Base-by-base conservation (phyloP, 2,113 vertebrate genomes). In the Rhizomys pruinosus region DNA sequence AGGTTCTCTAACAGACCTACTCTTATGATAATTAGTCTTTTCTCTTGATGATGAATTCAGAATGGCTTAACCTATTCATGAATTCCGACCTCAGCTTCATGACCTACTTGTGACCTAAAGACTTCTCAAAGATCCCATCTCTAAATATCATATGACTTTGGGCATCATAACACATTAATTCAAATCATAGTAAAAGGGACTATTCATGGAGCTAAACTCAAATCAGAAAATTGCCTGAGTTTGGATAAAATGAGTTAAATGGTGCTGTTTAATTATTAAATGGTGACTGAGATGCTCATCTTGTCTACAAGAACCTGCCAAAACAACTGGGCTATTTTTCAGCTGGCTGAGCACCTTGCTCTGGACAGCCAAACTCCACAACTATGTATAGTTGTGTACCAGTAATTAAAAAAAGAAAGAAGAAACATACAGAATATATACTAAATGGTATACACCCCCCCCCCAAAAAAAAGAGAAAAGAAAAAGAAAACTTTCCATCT, bases 211-310 rank as follows among this genome's bases (percentile, higher is more conserved):
- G 76, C 13, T 71, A 80, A 59, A 88, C 63, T 94, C 47, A 84
- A 88, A 80, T 84, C 7, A 80, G 32, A 88, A 80, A 85, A 88
- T 84, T 79, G 20, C 87, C 90, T 64, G 52, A 74, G 73, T 92
- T 52, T 42, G n/a, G 63, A 90, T 80, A 32, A 87, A 90, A 74
- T 64, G 73, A 94, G 59, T 79, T 92, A 69, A 78, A 68, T 69
- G 39, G 87, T n/a, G 17, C 32, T 71, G 34, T 91, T 64, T 52
- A 76, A 76, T 76, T 32, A 59, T 87, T n/a, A 34, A 15, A 3
- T 76, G 57, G 3, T 76, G 57, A 32, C 22, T 80, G 2, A 69
- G 78, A 61, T 37, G 32, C 69, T 37, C 37, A 78, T 82, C 37
- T 78, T 82, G 7, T 34, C 86, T 47, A 29, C 39, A 34, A 84